These are phyloP conservation scores for Drosophila truncata DNA, from an alignment of 1,140 invertebrate genomes.

Conservation along the genomic window DNA sequence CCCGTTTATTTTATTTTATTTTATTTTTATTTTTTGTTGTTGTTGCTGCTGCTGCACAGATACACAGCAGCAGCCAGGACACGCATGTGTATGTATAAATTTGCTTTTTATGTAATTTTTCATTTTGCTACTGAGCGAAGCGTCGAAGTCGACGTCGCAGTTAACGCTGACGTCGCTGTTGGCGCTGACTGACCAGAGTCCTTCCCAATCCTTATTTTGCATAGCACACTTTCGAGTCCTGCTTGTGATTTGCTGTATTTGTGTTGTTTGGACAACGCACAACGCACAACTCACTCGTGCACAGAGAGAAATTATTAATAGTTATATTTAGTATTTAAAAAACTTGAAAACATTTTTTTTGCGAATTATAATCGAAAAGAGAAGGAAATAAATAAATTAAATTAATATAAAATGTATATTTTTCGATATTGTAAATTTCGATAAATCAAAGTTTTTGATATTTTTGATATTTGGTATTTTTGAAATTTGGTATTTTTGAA, in stretches of 20 bases:
- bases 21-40: conserved; percentile 25
- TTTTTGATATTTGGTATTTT: no score
- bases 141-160: background rate
- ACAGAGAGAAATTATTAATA: background rate
- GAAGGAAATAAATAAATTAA: background rate
- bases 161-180: background rate
- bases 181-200: conserved; percentile 43
- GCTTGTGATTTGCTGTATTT: conserved; percentile 55
- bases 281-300: conserved; percentile 3
- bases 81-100: conserved; percentile 56
- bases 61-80: conserved; percentile 17
- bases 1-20: conserved; percentile 40
- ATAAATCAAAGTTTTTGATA: background rate
- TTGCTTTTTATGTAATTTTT: conserved; percentile 81
- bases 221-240: conserved; percentile 61
- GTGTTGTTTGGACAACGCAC: conserved; percentile 14
- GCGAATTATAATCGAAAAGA: no score
- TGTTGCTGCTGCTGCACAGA: conserved; percentile 17
- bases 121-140: conserved; percentile 52
- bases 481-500: no score
- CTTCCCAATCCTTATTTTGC: conserved; percentile 23
- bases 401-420: no score
- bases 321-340: background rate
- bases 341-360: no score
- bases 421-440: background rate